Conservation (phyloP, 2,113 vertebrate species). For the Pelecanoides urinatrix region DNA sequence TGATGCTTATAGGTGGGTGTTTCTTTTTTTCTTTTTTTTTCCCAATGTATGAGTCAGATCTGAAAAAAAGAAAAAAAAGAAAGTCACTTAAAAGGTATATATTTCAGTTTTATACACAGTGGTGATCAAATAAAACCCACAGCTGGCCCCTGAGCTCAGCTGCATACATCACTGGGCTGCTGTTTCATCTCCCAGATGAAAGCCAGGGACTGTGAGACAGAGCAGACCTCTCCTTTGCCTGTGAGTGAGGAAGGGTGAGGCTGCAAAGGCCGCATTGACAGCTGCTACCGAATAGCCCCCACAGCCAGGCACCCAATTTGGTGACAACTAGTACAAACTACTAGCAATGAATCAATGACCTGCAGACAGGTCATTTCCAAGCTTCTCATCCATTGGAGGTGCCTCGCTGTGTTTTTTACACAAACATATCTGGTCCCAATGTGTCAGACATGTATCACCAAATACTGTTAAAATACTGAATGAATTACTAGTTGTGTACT, state of each 20-base stretch:
- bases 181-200: not conserved
- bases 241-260: not conserved
- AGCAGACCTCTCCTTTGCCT: not conserved
- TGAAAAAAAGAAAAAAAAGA: not conserved
- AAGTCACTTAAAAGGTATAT: not conserved
- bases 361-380: not conserved
- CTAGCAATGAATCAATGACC: not conserved
- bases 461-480: not conserved
- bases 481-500: not conserved
- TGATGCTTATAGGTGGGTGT: not conserved
- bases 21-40: not conserved
- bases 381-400: not conserved
- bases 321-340: not conserved
- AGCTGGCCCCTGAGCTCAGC: not conserved
- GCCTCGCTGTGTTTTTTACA: not conserved
- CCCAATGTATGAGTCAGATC: not conserved
- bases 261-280: fast-evolving
- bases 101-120: not conserved
- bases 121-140: not conserved
- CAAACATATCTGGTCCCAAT: not conserved
- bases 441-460: not conserved
- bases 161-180: not conserved
- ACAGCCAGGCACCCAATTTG: not conserved
- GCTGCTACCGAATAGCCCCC: fast-evolving
- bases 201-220: not conserved